A percentile compares a stretch with the other conserved stretches of the same genome.
phyloP scores from a whole-genome alignment of 2,113 vertebrate genomes.

The Cephalopterus ornatus region DNA sequence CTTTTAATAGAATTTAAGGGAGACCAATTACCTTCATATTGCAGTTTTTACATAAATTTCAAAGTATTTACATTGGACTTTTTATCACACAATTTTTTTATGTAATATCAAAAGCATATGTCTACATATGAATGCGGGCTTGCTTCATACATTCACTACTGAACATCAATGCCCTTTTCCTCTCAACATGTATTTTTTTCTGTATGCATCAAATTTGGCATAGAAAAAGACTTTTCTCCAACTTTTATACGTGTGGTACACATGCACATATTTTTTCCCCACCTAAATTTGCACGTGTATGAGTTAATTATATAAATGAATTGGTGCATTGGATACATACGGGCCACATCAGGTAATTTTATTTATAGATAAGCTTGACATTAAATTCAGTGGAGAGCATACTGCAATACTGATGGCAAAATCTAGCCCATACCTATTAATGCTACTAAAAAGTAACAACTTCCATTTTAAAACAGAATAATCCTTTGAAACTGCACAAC shows the following conservation, averaged over 20 bases:
- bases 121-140: constrained; percentile 58
- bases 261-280: constrained; percentile 36
- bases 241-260: neutral
- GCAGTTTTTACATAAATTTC: constrained; percentile 74
- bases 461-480: constrained; percentile 45
- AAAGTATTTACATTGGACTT: constrained; percentile 66
- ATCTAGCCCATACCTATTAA: constrained; percentile 18
- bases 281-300: constrained; percentile 51
- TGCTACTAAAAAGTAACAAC: neutral
- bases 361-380: neutral
- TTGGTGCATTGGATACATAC: neutral
- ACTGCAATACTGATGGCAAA: neutral
- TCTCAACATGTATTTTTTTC: constrained; percentile 58
- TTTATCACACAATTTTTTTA: constrained; percentile 61
- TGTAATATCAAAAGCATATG: constrained; percentile 49
- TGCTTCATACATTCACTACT: constrained; percentile 60
- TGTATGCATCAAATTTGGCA: neutral
- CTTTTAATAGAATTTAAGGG: constrained; percentile 69
- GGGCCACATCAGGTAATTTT: neutral
- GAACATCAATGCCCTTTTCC: constrained; percentile 59
- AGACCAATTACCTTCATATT: constrained; percentile 72
- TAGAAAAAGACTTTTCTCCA: constrained; percentile 7
- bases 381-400: neutral
- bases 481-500: constrained; percentile 47
- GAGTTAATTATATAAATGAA: constrained; percentile 25